A percentile compares a stretch with the other conserved stretches of the same genome.
Evolutionary conservation across 1,140 invertebrate species (phyloP).

Genomic region (Cotesia typhae): DNA sequence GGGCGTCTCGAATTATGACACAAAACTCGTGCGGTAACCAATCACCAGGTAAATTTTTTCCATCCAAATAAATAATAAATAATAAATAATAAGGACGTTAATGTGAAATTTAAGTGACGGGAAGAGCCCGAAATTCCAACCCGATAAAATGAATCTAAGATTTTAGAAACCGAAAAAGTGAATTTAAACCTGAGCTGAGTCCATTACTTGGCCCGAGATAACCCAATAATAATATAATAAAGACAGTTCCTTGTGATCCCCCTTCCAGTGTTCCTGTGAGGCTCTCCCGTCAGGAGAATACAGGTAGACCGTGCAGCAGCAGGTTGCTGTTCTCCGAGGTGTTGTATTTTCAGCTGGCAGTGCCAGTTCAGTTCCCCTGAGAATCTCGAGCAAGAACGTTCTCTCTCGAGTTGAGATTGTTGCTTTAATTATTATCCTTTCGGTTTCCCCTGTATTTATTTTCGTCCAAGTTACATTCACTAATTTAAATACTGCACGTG

Average conservation of each 20-base stretch:
- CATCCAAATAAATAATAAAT: too few relatives aligned
- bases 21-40: neutral
- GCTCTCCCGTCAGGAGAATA: slow-evolving; percentile 42
- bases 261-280: too few relatives aligned
- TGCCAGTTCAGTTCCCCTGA: slow-evolving; percentile 56
- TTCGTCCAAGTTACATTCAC: neutral
- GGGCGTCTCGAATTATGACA: slow-evolving; percentile 3
- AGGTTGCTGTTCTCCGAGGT: slow-evolving; percentile 46
- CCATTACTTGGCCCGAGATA: too few relatives aligned
- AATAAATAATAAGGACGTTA: too few relatives aligned
- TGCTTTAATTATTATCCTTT: neutral
- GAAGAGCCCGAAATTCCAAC: too few relatives aligned
- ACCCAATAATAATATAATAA: too few relatives aligned
- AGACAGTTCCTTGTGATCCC: too few relatives aligned
- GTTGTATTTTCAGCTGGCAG: slow-evolving; percentile 65
- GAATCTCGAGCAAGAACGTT: slow-evolving; percentile 57
- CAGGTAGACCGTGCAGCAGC: slow-evolving; percentile 57
- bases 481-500: neutral
- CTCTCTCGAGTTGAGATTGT: slow-evolving; percentile 38
- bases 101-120: too few relatives aligned
- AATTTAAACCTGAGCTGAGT: too few relatives aligned
- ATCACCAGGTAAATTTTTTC: too few relatives aligned
- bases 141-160: too few relatives aligned
- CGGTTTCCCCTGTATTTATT: slow-evolving; percentile 3
- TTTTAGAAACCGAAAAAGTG: too few relatives aligned